These are phyloP conservation scores for Hylia prasina DNA, from an alignment of 2,113 vertebrate species.

Conservation along the genomic window DNA sequence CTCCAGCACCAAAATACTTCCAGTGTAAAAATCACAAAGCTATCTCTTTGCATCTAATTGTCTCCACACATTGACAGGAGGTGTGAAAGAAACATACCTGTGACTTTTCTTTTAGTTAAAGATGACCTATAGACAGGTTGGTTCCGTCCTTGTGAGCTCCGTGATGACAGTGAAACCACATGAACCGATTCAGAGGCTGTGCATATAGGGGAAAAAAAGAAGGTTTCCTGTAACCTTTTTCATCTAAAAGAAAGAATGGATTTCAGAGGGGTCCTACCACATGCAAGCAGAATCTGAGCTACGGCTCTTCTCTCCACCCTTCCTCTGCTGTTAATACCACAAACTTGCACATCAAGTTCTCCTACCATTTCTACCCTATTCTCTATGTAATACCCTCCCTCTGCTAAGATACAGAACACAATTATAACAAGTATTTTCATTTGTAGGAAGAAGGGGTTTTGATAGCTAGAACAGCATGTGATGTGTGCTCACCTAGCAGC, in stretches of 20 bases:
- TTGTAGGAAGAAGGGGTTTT: background rate
- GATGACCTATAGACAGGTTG: constrained; percentile 78
- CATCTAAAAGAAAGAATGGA: background rate
- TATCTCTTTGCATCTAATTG: background rate
- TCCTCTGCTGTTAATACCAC: background rate
- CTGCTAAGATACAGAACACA: background rate
- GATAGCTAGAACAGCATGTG: background rate
- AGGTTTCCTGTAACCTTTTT: background rate
- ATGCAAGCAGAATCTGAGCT: background rate
- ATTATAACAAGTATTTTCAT: background rate
- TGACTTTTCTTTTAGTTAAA: constrained; percentile 77
- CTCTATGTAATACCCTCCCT: background rate
- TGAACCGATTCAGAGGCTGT: constrained; percentile 95
- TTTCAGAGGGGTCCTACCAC: fast-evolving
- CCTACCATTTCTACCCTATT: background rate
- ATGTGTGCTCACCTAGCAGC: background rate
- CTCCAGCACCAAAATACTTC: background rate
- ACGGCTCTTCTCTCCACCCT: background rate
- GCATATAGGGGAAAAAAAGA: constrained; percentile 69
- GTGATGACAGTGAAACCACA: constrained; percentile 90
- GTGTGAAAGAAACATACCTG: constrained; percentile 76
- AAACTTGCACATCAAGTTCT: background rate
- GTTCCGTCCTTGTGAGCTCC: constrained; percentile 80
- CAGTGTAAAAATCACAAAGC: background rate
- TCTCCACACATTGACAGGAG: background rate